Evolutionary conservation across 2,797 vertebrate genomes (phyloP).

Genomic region (Ateles fusciceps): DNA sequence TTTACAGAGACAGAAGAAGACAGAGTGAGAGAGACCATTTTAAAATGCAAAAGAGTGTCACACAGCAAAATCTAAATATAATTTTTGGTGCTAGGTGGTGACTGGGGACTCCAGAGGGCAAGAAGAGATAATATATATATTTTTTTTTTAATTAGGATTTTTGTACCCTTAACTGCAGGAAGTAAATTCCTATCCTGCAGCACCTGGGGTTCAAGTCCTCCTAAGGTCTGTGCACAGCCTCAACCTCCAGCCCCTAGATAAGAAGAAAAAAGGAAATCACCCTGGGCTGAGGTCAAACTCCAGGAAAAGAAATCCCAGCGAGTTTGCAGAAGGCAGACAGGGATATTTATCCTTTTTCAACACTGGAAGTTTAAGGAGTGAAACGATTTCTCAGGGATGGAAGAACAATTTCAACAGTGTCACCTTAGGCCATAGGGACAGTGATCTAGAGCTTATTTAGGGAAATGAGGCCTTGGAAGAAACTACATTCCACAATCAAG

Average conservation of each 20-base stretch:
- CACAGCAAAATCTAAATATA: neutral
- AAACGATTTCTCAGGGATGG: neutral
- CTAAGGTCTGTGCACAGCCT: neutral
- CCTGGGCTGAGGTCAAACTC: neutral
- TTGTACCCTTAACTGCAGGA: neutral
- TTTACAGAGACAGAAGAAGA: neutral
- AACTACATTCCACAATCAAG: neutral
- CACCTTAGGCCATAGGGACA: neutral
- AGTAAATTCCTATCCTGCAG: neutral
- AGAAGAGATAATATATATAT: neutral
- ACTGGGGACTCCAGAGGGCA: neutral
- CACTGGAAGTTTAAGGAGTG: too few species aligned
- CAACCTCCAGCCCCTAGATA: neutral
- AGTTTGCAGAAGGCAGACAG: neutral
- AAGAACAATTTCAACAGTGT: neutral
- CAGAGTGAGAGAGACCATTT: neutral
- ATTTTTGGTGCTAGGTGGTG: neutral
- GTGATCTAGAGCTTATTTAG: neutral
- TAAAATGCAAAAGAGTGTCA: neutral
- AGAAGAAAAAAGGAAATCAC: neutral
- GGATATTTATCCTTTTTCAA: neutral
- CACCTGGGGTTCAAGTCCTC: neutral
- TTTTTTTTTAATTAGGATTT: too few species aligned
- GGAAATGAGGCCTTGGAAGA: neutral
- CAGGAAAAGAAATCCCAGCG: too few species aligned